phyloP scores from a whole-genome alignment of 2,113 vertebrate genomes.

The Solea solea region DNA sequence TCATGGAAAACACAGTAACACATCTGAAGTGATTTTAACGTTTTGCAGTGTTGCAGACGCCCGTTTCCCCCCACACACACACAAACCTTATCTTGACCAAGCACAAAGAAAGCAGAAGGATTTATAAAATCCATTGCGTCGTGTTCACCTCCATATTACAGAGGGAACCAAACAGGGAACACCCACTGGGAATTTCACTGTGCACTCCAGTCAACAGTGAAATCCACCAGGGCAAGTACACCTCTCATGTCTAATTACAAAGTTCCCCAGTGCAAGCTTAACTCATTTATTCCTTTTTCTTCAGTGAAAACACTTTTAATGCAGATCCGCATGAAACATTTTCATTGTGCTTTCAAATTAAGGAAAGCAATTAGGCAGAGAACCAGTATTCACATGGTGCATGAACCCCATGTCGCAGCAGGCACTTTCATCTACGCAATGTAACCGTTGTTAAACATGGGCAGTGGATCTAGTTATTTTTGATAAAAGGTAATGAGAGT shows the following conservation, averaged over 20 bases:
- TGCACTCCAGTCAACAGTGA: slow-evolving; percentile 22
- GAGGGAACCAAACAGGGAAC: slow-evolving; percentile 9
- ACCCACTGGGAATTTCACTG: slow-evolving; percentile 1
- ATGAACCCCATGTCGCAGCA: slow-evolving; percentile 12
- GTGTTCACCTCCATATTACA: slow-evolving; percentile 6
- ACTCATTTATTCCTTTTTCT: slow-evolving; percentile 15
- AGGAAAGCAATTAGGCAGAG: slow-evolving; percentile 21
- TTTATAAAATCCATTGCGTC: neutral
- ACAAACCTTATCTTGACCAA: neutral
- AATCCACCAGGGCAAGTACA: slow-evolving; percentile 14
- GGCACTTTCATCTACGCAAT: neutral
- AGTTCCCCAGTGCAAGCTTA: slow-evolving; percentile 20
- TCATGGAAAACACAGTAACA: no score
- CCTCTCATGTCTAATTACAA: slow-evolving; percentile 19
- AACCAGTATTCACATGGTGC: slow-evolving; percentile 2
- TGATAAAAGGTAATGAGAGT: no score
- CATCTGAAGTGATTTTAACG: no score
- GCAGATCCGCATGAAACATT: slow-evolving; percentile 18
- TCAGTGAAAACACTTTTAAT: slow-evolving; percentile 16
- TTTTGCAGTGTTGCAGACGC: neutral
- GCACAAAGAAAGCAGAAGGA: neutral
- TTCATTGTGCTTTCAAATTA: slow-evolving; percentile 32
- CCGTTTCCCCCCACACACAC: neutral
- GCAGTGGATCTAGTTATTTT: no score
- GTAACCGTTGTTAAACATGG: no score